Base-by-base conservation (phyloP, 2,888 invertebrate species). In the Ennomos erosarius region DNA sequence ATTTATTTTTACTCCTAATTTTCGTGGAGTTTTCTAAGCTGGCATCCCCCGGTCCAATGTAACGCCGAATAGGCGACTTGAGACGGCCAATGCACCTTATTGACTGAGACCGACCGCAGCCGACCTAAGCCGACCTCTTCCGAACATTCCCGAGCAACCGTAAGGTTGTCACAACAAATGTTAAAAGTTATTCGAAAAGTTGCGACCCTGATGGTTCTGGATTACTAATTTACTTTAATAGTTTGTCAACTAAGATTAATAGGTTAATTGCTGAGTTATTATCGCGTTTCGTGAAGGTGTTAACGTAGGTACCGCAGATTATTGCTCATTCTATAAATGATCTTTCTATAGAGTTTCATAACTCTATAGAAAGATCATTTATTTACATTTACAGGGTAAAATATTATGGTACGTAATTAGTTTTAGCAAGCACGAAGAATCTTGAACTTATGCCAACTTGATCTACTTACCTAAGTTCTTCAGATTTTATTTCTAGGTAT, bases 11-110 rank as follows among this genome's bases (percentile, higher is more conserved):
- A 45, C 9, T 38, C 71, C 71, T 62, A 34, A 63, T 42, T 53
- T 64, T 47, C 26, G 33, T 64, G 72, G 73, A 70, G 60, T 62
- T 65, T 68, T 62, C 60, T 58, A 43, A 37, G 35, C 56, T 63
- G 74, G 68, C 64, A 76, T 70, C 69, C 74, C 74, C 74, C 55
- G 62, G 77, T 76, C 76, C 77, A 76, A 75, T 68, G 70, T 70
- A 72, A 74, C 72, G 77, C 11, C 74, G 78, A 76, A 76, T 77
- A 81, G 76, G 80, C 82, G 77, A 88, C 87, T 88, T 88, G 84
- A 87, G 88, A 87, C 91, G 90, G 89, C 85, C 84, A 82, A 84
- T 85, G 85, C 84, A 85, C 85, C 85, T 85, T 86, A 87, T 85
- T 85, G 86, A 88, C 88, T 92, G 82, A 76, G 78, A 74, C 76